Evolutionary conservation across 1,140 invertebrate species (phyloP).

Genomic region (Dreissena polymorpha): DNA sequence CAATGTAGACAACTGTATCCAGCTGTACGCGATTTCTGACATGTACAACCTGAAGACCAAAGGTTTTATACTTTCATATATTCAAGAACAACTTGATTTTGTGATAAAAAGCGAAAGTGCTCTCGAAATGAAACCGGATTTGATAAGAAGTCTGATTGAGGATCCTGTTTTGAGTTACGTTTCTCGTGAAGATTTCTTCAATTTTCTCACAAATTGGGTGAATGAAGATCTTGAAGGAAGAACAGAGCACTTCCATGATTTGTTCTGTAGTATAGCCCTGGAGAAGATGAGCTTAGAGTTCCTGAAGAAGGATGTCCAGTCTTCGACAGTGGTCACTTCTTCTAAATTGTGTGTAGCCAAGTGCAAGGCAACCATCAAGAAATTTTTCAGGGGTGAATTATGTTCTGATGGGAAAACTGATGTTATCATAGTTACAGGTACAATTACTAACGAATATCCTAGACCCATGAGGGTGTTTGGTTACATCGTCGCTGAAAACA

Average conservation of each 20-base stretch:
- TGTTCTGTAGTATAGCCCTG: background rate
- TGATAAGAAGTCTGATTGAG: background rate
- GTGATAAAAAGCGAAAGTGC: background rate
- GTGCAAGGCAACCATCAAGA: no score
- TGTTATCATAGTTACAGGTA: no score
- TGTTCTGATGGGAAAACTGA: no score
- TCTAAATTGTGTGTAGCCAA: no score
- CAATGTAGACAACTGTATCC: background rate
- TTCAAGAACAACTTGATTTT: background rate
- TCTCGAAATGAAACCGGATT: background rate
- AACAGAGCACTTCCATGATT: background rate
- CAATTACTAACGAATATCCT: no score
- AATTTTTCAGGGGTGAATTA: no score
- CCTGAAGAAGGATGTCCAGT: background rate
- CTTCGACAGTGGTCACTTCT: no score
- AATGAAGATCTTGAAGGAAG: background rate
- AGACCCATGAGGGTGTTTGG: no score
- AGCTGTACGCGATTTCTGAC: background rate
- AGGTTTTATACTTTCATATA: background rate
- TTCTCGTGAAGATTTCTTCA: background rate
- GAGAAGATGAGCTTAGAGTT: background rate
- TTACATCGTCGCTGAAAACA: no score
- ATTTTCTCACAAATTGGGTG: background rate
- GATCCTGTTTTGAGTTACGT: background rate
- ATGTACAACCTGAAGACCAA: background rate